A percentile compares a stretch with the other conserved stretches of the same genome.
Evolutionary conservation across 2,113 vertebrate genomes (phyloP).

Genomic region (Menidia beryllina): DNA sequence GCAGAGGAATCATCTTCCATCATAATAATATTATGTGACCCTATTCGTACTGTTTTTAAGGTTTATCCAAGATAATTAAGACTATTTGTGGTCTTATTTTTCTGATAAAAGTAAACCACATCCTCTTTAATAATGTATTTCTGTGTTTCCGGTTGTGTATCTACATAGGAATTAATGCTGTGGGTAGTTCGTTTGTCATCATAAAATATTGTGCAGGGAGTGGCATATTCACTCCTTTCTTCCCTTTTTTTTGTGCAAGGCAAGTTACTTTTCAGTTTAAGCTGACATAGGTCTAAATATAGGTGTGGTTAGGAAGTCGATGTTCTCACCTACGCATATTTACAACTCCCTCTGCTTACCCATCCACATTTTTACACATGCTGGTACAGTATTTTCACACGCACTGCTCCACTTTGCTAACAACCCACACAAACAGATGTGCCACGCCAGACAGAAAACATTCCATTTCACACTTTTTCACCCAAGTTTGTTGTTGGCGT

Average conservation of each 20-base stretch:
- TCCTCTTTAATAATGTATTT: conserved; percentile 35
- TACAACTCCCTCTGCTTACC: conserved; percentile 43
- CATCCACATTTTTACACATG: conserved; percentile 13
- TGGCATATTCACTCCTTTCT: conserved; percentile 7
- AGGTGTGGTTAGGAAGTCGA: conserved; percentile 71
- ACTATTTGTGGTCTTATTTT: conserved; percentile 1
- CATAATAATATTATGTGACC: background rate
- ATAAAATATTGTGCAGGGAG: conserved; percentile 33
- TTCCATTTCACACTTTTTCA: conserved; percentile 57
- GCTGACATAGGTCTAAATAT: conserved; percentile 71
- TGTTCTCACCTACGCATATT: conserved; percentile 60
- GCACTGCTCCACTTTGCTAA: conserved; percentile 59
- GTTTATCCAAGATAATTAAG: background rate
- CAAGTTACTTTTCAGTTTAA: conserved; percentile 48
- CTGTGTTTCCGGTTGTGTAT: conserved; percentile 15
- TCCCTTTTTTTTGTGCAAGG: conserved; percentile 12
- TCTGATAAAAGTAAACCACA: conserved; percentile 31
- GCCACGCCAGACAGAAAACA: conserved; percentile 44
- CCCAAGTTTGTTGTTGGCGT: conserved; percentile 21
- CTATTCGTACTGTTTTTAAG: conserved; percentile 1
- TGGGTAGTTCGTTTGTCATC: conserved; percentile 42
- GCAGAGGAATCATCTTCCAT: conserved; percentile 1
- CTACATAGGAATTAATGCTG: conserved; percentile 10
- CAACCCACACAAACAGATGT: conserved; percentile 66
- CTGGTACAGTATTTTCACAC: conserved; percentile 25